Conservation (phyloP, 2,113 vertebrate genomes). For the Phalacrocorax carbo region DNA sequence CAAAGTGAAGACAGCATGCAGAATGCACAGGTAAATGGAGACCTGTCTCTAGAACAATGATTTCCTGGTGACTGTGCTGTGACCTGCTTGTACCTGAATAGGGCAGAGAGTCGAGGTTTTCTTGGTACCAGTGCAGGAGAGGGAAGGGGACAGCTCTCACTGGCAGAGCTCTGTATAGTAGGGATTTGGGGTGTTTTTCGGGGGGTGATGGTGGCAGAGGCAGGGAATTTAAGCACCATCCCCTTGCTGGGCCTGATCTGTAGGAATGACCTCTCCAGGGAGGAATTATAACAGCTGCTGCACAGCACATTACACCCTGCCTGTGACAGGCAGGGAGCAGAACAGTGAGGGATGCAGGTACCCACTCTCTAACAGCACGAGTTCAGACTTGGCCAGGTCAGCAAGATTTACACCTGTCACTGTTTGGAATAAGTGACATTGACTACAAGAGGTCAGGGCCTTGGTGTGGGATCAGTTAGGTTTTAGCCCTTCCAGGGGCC, state of each 20-base stretch:
- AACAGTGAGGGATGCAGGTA: neutral
- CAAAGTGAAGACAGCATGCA: conserved; percentile 77
- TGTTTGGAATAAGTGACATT: neutral
- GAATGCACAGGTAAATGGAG: conserved; percentile 79
- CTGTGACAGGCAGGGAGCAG: neutral
- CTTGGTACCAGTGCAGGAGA: neutral
- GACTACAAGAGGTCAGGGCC: neutral
- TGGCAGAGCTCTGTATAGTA: neutral
- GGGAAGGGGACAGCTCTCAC: neutral
- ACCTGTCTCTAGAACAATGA: neutral
- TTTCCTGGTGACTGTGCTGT: neutral
- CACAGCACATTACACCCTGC: neutral
- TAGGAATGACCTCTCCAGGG: conserved; percentile 32
- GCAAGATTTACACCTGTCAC: conserved; percentile 6
- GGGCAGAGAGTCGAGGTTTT: neutral
- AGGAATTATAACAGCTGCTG: conserved; percentile 54
- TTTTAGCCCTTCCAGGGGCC: neutral
- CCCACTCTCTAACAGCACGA: neutral
- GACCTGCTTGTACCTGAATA: neutral
- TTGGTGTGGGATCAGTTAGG: neutral
- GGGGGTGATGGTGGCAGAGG: neutral
- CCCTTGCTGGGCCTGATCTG: neutral
- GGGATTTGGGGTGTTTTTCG: neutral
- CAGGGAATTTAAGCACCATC: neutral
- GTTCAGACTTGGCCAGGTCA: conserved; percentile 8